phyloP scores from a whole-genome alignment of 2,888 invertebrate genomes.

The Folsomia manolachei region DNA sequence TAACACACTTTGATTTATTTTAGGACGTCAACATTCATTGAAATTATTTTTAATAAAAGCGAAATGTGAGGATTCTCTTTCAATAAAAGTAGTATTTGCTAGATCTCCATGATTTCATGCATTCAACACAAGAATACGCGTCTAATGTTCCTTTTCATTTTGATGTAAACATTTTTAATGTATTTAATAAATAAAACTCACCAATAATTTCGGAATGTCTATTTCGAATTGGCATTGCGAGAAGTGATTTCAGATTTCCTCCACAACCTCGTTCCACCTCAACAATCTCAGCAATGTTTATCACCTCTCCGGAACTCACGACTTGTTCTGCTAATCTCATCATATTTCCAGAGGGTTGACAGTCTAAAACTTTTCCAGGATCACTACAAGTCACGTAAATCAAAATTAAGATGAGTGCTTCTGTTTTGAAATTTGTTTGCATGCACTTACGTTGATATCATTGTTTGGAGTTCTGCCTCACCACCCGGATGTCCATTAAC shows the following conservation, averaged over 20 bases:
- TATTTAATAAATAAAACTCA: no score
- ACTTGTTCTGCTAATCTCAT: conserved; percentile 57
- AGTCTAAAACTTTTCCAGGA: conserved; percentile 48
- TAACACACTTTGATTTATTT: no score
- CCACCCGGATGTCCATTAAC: conserved; percentile 46
- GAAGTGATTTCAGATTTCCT: conserved; percentile 55
- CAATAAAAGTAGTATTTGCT: no score
- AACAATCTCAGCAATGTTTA: conserved; percentile 57
- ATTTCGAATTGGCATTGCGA: conserved; percentile 59
- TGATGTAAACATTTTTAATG: background rate
- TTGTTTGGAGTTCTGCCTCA: conserved; percentile 23
- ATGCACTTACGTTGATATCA: background rate
- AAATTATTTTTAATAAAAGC: no score
- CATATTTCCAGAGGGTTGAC: conserved; percentile 52
- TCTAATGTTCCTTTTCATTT: background rate
- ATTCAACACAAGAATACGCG: no score
- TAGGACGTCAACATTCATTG: no score
- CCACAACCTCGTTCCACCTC: conserved; percentile 54
- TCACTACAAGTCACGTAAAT: conserved; percentile 19
- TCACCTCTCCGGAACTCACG: conserved; percentile 57
- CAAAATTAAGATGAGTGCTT: no score
- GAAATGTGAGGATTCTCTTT: no score
- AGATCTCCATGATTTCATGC: no score
- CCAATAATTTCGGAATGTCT: conserved; percentile 57
- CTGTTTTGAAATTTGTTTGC: background rate